Evolutionary conservation across 2,888 invertebrate species (phyloP).

Genomic region (Drosophila rellima): DNA sequence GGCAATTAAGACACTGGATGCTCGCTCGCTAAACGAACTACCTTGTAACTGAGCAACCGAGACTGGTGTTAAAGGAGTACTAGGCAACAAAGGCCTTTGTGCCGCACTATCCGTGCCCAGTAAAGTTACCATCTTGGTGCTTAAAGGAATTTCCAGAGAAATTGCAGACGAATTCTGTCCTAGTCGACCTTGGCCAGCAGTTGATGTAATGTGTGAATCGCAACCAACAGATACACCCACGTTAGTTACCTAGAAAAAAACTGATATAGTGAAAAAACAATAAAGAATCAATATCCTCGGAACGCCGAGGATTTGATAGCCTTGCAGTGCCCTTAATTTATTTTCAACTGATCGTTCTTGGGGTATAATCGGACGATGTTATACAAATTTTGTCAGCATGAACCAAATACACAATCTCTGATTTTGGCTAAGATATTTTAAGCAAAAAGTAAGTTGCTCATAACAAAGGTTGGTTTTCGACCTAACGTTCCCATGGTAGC

Average conservation of each 20-base stretch:
- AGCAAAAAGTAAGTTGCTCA: no score
- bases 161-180: slow-evolving; percentile 18
- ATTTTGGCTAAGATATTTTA: background rate
- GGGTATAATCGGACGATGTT: background rate
- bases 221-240: slow-evolving; percentile 38
- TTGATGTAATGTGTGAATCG: slow-evolving; percentile 46
- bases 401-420: background rate
- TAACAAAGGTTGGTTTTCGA: no score
- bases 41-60: slow-evolving; percentile 38
- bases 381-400: background rate
- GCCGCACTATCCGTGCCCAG: slow-evolving; percentile 32
- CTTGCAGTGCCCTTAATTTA: background rate
- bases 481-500: no score
- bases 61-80: slow-evolving; percentile 33
- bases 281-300: background rate
- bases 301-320: background rate
- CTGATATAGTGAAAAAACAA: background rate
- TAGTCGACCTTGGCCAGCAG: slow-evolving; percentile 21
- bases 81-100: slow-evolving; percentile 34
- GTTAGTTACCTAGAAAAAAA: slow-evolving; percentile 39
- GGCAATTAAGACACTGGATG: slow-evolving; percentile 39
- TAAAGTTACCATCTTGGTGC: slow-evolving; percentile 43
- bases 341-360: background rate
- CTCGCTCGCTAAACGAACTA: slow-evolving; percentile 51
- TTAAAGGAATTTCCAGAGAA: slow-evolving; percentile 39